Evolutionary conservation across 2,113 vertebrate species (phyloP).

Genomic region (Bambusicola thoracicus): DNA sequence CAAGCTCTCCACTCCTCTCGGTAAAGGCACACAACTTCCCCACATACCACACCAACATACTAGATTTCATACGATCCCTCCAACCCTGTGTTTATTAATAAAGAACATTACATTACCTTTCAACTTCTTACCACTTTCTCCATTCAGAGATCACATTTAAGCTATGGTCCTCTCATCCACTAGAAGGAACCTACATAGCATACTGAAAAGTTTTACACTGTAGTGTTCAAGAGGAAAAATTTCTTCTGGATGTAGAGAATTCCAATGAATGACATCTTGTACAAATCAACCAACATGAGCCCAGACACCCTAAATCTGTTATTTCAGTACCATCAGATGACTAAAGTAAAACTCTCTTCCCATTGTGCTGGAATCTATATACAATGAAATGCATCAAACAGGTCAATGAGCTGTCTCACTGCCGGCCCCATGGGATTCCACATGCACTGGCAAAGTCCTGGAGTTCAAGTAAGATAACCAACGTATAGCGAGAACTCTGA

Average conservation of each 20-base stretch:
- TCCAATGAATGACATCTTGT: not conserved
- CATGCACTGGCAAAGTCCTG: not conserved
- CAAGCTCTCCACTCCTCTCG: not conserved
- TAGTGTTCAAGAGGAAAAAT: fast-evolving
- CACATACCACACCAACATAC: not conserved
- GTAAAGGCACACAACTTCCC: not conserved
- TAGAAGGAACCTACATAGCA: not conserved
- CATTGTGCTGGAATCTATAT: not conserved
- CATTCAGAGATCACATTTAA: not conserved
- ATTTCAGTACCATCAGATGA: not conserved
- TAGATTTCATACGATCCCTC: not conserved
- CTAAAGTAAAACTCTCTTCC: not conserved
- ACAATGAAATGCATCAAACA: not conserved
- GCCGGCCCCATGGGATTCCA: not conserved
- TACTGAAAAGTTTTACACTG: not conserved
- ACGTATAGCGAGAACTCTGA: fast-evolving
- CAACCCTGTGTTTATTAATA: not conserved
- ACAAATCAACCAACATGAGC: not conserved
- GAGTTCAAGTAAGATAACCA: not conserved
- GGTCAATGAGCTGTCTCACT: not conserved
- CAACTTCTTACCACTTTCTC: not conserved
- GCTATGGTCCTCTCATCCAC: not conserved
- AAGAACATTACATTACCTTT: not conserved
- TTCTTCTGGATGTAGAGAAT: not conserved
- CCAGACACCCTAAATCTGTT: not conserved